Evolutionary conservation across 2,888 invertebrate species (phyloP), one percentile per base, ranked within the genome.

Genomic region (Tuberolachnus salignus): DNA sequence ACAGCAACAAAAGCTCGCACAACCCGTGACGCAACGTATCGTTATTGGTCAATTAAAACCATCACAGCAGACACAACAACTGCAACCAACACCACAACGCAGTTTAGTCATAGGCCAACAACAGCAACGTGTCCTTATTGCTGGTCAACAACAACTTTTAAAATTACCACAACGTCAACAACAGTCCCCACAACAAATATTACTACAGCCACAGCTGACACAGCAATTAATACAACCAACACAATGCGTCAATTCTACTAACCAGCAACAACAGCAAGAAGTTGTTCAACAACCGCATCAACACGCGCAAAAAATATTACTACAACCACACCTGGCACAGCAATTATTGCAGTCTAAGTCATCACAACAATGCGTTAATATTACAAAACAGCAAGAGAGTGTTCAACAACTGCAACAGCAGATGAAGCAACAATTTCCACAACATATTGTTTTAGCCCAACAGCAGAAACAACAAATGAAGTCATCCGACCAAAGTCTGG

Each of bases 31-130:
- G 34, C 72, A 64, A 44, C 73, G 73, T 13, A 42, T 73, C 16
- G 53, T 73, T 14, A 53, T 73, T 53, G 53, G 73, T 13, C 73
- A 73, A n/a, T 16, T 64, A 3, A 73, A 73, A 63, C 10, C 63
- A 63, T 63, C 51, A 16, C 51, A 51, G 10, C 51, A 64, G 8
- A 53, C 63, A 11, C 63, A 63, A 53, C 73, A 73, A 73, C 46
- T 61, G 9, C 46, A 59, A 19, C 53, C 63, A 0, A 1, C 51
- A 0, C 53, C 73, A 23, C 73, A 73, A 64, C 26, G 51, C 63
- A 42, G 53, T 53, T 11, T 44, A 3, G 23, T 73, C 8, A 1
- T 73, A 16, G 21, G 19, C 6, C 69, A 70, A 10, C 73, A 73
- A 23, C 73, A 73, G 0, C 63, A 73, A 73, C 63, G 63, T 34